Evolutionary conservation across 2,888 invertebrate genomes (phyloP), one percentile per base, ranked within the genome.

Genomic region (Athalia circularis): DNA sequence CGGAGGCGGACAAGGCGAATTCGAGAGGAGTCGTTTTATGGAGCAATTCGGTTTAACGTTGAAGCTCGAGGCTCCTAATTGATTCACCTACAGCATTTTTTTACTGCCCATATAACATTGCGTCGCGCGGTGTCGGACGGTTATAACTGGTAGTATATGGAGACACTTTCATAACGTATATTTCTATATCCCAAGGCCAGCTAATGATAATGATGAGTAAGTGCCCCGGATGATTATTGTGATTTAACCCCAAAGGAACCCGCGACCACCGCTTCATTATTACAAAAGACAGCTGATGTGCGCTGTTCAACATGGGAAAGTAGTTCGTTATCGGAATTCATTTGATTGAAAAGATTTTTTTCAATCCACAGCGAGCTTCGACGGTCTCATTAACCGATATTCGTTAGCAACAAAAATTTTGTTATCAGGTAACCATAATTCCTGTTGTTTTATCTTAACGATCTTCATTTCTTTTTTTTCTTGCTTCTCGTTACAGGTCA

Each of bases 11-110:
- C 57, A 72, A 72, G 57, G 72, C 43, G 45, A 45, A 72, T 57
- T 9, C 72, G 9, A 72, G 57, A 9, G 59, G 11, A 54, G 54
- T 54, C n/a, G 13, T 59, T 47, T 72, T 47, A 59, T 52, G 29
- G 29, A 29, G 29, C 29, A 29, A 29, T 29, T 29, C 29, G 29
- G 29, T 29, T 29, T 29, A 29, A 29, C 29, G 29, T 29, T 29
- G 29, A 54, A 68, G 52, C 54, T 68, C 68, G 6, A 54, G 68
- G 29, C 43, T 68, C 54, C 52, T 68, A 68, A 68, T 68, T 68
- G 68, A 68, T 52, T 68, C 15, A 50, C 50, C 52, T 50, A 65
- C 48, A 47, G 48, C 48, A 48, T 65, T 68, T 54, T 68, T n/a
- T 67, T 11, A 43, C 52, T 54, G 15, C 3, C 52, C 29, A 43